Evolutionary conservation across 2,113 vertebrate species (phyloP).

Genomic region (Nibea coibor): DNA sequence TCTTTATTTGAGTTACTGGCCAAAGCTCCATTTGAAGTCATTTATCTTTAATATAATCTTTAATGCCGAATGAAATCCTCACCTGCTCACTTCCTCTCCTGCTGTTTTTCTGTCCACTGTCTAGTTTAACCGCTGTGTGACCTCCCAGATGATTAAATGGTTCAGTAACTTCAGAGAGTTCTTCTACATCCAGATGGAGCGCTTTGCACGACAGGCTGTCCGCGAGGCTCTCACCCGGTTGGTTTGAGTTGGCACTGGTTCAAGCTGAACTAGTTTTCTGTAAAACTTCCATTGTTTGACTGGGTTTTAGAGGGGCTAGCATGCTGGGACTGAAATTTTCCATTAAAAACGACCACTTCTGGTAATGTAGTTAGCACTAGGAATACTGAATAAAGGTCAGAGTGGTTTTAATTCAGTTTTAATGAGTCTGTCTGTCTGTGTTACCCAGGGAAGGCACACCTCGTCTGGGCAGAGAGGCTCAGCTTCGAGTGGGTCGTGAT

Average conservation of each 20-base stretch:
- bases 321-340: background rate
- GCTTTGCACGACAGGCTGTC: constrained; percentile 86
- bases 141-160: constrained; percentile 89
- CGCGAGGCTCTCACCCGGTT: constrained; percentile 81
- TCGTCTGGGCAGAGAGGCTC: constrained; percentile 71
- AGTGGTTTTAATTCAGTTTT: background rate
- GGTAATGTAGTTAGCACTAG: background rate
- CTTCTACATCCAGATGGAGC: constrained; percentile 90
- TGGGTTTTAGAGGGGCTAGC: background rate
- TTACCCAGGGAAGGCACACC: constrained; percentile 75
- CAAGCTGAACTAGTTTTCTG: constrained; percentile 23
- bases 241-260: constrained; percentile 53
- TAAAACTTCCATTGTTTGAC: constrained; percentile 14
- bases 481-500: constrained; percentile 81
- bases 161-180: constrained; percentile 90
- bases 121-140: constrained; percentile 88
- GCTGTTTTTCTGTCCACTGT: constrained; percentile 37
- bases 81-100: constrained; percentile 40
- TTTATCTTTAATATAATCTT: background rate
- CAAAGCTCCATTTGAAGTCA: background rate
- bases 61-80: background rate
- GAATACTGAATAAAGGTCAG: background rate
- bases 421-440: constrained; percentile 19
- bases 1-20: background rate
- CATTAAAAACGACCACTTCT: background rate